A percentile compares a stretch with the other conserved stretches of the same genome.
Evolutionary conservation across 2,113 vertebrate genomes (phyloP).

Genomic region (Spheniscus mendiculus): DNA sequence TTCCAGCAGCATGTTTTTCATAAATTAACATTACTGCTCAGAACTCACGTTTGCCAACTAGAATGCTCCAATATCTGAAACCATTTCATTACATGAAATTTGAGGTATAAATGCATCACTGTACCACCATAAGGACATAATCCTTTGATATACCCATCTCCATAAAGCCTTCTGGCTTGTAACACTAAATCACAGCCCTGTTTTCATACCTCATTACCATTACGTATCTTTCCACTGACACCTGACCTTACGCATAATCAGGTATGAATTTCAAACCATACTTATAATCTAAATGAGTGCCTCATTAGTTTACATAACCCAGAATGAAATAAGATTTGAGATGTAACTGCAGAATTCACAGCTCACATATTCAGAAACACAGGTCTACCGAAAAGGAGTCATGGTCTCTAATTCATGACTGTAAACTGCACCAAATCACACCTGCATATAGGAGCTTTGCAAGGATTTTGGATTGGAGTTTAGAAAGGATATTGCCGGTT

Average conservation of each 20-base stretch:
- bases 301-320: neutral
- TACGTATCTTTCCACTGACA: constrained; percentile 13
- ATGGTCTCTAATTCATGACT: neutral
- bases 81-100: neutral
- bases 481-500: neutral
- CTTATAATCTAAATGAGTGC: neutral
- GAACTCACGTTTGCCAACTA: neutral
- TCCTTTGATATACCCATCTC: constrained; percentile 12
- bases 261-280: neutral
- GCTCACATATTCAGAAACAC: neutral
- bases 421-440: neutral
- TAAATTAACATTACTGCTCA: neutral
- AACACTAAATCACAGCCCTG: neutral
- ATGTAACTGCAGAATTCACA: neutral
- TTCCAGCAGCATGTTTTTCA: neutral
- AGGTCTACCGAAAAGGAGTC: neutral
- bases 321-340: neutral
- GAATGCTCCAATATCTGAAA: neutral
- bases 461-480: neutral
- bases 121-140: neutral
- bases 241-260: constrained; percentile 1
- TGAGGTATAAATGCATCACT: neutral
- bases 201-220: constrained; percentile 46
- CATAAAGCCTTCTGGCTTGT: constrained; percentile 15
- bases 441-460: neutral